Base-by-base conservation (phyloP, 2,113 vertebrate species). In the Eulemur rufifrons region DNA sequence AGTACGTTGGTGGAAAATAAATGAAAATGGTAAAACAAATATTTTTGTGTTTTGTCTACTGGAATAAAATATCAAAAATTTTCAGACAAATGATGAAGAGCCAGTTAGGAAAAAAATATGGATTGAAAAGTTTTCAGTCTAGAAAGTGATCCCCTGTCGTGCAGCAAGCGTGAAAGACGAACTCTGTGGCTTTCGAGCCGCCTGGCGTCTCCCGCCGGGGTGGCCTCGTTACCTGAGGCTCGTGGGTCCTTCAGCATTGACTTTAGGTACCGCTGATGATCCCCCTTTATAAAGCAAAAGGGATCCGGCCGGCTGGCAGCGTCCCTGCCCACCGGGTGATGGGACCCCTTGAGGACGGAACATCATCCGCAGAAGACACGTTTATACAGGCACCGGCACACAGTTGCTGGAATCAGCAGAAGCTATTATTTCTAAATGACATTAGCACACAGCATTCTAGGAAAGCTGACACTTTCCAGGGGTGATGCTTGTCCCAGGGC, bases 131-230 rank as follows among this genome's bases (percentile, higher is more conserved):
- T 37, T 59, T 73, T 39, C 17, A 37, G 18, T 52, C 52, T 39
- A 34, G 52, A 64, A 3, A 7, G 63, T 1, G 4, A 50, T 12
- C 8, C 0, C 0, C 25, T 20, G n/a, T 10, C 3, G 0, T 1
- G 0, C 4, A 1, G 9, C 42, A 23, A 39, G 4, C 1, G 0
- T 6, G 2, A 39, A 18, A 20, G 25, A 20, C 32, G 1, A 5
- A 8, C 0, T 3, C 6, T 0, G 0, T 0, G 4, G 6, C 20
- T 4, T 15, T 21, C 29, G 0, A 0, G 0, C 12, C 5, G 2
- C 32, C 8, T 23, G 73, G 64, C 1, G 3, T 37, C 21, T 45
- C 76, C 1, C 1, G 15, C 18, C 50, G 8, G 42, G 39, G 23
- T 11, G 39, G 15, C 6, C 20, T 20, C 6, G 23, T 20, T 8